phyloP scores from a whole-genome alignment of 2,113 vertebrate genomes.

The Mellivora capensis region DNA sequence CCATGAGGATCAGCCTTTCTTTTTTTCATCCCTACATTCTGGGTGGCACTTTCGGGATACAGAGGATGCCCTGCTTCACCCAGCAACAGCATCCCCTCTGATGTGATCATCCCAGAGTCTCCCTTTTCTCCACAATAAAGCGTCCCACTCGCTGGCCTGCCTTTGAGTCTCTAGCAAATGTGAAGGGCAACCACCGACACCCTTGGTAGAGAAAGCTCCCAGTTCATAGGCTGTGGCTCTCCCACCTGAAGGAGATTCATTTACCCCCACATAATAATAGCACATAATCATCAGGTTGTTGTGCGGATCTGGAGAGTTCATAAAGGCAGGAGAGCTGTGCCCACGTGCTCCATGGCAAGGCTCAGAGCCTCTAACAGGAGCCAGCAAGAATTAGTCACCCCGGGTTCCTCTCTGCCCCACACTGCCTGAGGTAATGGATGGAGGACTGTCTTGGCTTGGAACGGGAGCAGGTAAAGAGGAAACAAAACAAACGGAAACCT shows the following conservation, averaged over 20 bases:
- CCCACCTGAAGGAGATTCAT: background rate
- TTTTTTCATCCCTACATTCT: background rate
- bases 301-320: too few relatives aligned
- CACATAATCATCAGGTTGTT: background rate
- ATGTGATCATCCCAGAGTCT: fast-evolving
- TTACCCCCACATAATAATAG: background rate
- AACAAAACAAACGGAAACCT: background rate
- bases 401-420: background rate
- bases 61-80: fast-evolving
- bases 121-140: fast-evolving
- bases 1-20: background rate
- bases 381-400: background rate
- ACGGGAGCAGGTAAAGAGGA: background rate
- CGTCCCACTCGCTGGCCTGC: fast-evolving
- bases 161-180: too few relatives aligned
- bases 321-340: background rate
- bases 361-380: background rate
- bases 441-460: background rate
- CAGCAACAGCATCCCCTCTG: background rate
- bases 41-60: background rate
- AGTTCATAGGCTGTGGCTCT: fast-evolving
- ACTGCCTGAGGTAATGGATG: background rate
- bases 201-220: background rate
- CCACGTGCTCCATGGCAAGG: background rate
- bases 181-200: background rate